Evolutionary conservation across 2,797 vertebrate species (phyloP), one percentile per base, ranked within the genome.

Genomic region (Xiphophorus birchmanni): DNA sequence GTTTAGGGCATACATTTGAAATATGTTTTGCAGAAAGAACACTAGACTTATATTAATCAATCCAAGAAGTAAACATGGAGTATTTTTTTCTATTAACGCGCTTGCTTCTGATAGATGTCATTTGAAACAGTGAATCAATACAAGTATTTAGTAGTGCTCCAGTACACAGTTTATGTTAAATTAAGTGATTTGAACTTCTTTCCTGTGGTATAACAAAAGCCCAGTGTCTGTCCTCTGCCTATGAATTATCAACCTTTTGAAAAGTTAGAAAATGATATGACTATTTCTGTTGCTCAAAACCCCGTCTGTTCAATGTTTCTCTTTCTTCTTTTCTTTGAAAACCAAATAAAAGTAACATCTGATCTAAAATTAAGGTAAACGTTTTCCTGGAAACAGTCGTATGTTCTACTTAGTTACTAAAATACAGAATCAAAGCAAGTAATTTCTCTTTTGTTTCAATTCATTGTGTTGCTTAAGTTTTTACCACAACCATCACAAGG

Each of bases 171-270:
- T 9, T 75, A 12, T 23, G n/a, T 42, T 10, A 50, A 44, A 17
- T 32, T 5, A 17, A 44, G 10, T 44, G 4, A 13, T 54, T 21
- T 48, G 3, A 18, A 52, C 12, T 6, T 29, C 21, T 29, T 13
- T 32, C 56, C 56, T 29, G 12, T 29, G 11, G 12, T 58, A 29
- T 10, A 18, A 44, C 54, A 54, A 47, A 26, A 5, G 17, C 40
- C 35, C 69, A 40, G 45, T 56, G 13, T 69, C 37, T 69, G 2
- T 5, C 26, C 4, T 60, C 11, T 60, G 12, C 12, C 47, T 50
- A n/a, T 1, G 63, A 78, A 79, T 77, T 78, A 76, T 23, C 48
- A 74, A 17, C 73, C 80, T 77, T 74, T 65, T 75, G 58, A 11
- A 37, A 6, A 29, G 40, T 75, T 71, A 65, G 0, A 10, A 74